A percentile compares a stretch with the other conserved stretches of the same genome.
phyloP scores from a whole-genome alignment of 2,888 invertebrate genomes.

The Eugnorisma glareosa region DNA sequence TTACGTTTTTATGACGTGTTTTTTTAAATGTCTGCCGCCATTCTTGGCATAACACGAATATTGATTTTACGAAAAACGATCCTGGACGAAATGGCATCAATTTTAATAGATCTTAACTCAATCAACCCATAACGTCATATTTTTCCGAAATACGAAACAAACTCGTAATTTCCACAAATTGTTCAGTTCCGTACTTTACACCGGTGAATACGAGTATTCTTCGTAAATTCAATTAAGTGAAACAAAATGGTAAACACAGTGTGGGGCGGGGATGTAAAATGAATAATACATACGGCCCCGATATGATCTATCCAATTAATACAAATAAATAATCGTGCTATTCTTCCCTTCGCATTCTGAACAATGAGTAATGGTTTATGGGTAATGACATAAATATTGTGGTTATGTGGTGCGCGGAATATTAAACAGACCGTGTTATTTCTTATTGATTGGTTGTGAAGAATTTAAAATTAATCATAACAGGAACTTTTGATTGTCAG shows the following conservation, averaged over 20 bases:
- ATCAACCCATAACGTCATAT: background rate
- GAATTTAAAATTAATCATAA: background rate
- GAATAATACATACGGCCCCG: constrained; percentile 60
- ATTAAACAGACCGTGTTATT: constrained; percentile 6
- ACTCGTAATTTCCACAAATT: constrained; percentile 29
- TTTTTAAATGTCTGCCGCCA: background rate
- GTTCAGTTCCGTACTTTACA: constrained; percentile 10
- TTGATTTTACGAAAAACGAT: background rate
- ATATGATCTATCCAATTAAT: constrained; percentile 68
- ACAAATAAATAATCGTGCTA: constrained; percentile 77
- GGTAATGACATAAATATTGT: constrained; percentile 33
- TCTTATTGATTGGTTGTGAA: background rate
- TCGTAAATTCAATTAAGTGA: constrained; percentile 60
- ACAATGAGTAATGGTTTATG: constrained; percentile 36
- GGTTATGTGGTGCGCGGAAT: constrained; percentile 34
- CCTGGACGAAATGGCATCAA: fast-evolving
- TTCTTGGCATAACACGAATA: background rate
- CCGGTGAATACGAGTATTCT: background rate
- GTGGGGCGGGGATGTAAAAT: constrained; percentile 50
- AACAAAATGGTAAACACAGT: constrained; percentile 53
- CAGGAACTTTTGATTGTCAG: too few species aligned
- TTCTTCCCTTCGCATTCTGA: constrained; percentile 66
- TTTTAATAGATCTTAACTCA: background rate
- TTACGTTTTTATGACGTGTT: background rate
- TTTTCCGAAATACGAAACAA: background rate